phyloP scores from a whole-genome alignment of 2,888 invertebrate species.

The Xiphydria camelus region DNA sequence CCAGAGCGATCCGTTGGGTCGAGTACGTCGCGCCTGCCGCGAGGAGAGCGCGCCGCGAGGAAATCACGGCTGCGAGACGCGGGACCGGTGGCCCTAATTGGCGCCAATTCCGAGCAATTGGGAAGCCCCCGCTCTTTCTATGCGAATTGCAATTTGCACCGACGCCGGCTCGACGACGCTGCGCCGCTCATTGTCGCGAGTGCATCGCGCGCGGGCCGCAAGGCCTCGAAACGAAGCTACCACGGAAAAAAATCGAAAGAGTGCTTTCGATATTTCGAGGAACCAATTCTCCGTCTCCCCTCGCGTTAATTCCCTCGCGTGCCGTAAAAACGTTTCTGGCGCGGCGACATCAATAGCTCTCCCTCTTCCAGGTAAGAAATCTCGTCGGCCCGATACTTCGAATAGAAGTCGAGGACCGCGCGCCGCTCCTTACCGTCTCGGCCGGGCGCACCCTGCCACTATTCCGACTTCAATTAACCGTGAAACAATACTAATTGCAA shows the following conservation, averaged over 20 bases:
- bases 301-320: conserved; percentile 11
- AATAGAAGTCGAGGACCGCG: background rate
- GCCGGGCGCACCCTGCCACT: conserved; percentile 27
- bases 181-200: no score
- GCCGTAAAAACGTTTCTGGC: conserved; percentile 7
- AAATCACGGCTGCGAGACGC: conserved; percentile 28
- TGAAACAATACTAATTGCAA: conserved; percentile 48
- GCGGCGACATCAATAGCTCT: conserved; percentile 3
- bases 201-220: no score
- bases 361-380: background rate
- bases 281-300: no score
- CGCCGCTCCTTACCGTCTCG: conserved; percentile 21
- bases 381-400: no score
- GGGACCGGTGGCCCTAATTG: conserved; percentile 52
- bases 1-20: background rate
- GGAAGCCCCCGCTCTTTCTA: background rate
- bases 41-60: no score
- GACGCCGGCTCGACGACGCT: no score
- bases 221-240: no score
- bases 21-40: conserved; percentile 3
- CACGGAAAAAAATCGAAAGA: no score
- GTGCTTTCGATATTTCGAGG: no score
- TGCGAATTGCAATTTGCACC: conserved; percentile 5
- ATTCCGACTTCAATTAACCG: conserved; percentile 38
- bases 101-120: conserved; percentile 50